Percentiles rank a stretch among this genome's conserved stretches.
phyloP scores from a whole-genome alignment of 2,113 vertebrate species.

The Protobothrops flavoviridis region DNA sequence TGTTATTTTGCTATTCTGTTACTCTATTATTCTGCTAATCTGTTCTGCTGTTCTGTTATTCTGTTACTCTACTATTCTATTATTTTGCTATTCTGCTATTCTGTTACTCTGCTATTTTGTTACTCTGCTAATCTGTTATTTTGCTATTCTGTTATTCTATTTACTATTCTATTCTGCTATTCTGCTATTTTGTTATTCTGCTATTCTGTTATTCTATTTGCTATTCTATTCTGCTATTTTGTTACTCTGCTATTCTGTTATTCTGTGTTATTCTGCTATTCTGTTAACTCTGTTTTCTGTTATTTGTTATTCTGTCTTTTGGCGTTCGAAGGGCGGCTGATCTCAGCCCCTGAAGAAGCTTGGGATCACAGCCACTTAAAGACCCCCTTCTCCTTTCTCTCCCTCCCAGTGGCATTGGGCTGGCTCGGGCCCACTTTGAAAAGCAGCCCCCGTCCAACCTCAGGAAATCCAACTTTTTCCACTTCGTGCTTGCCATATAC shows the following conservation, averaged over 20 bases:
- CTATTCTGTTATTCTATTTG: neutral
- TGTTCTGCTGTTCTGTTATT: too few species aligned
- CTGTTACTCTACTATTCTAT: too few species aligned
- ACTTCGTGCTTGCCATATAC: conserved; percentile 95
- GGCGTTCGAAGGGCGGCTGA: neutral
- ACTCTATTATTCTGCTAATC: too few species aligned
- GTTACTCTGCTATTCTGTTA: too few species aligned
- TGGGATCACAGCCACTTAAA: neutral
- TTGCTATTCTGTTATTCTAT: neutral
- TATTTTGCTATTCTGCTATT: too few species aligned
- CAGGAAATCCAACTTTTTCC: conserved; percentile 70
- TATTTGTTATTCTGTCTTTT: neutral
- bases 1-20: too few species aligned
- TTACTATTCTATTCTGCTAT: too few species aligned
- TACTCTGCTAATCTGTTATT: neutral
- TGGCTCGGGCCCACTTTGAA: conserved; percentile 94
- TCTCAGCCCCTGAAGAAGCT: neutral
- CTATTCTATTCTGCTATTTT: neutral
- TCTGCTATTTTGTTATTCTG: neutral
- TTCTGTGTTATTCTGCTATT: neutral
- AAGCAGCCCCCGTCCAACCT: conserved; percentile 97
- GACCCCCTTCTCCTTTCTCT: neutral
- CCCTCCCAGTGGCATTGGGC: conserved; percentile 82
- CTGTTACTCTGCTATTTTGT: too few species aligned
- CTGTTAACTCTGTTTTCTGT: too few species aligned